Base-by-base conservation (phyloP, 37 sponge, comb jelly and placozoan species). In the Chondrilla cf. caribensis region DNA sequence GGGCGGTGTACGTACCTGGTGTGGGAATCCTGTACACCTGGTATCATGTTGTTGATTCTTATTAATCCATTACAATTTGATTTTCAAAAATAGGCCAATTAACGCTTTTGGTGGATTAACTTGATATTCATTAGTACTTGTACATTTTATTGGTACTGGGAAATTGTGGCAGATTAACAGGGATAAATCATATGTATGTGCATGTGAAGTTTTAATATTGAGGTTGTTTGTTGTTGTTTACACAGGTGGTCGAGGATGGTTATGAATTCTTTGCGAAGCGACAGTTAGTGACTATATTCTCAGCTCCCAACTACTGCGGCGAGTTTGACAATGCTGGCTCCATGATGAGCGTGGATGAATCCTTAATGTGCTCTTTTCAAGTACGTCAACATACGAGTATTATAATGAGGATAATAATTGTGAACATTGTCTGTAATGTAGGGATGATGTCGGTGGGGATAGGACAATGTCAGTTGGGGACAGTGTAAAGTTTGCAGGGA, bases 241-340 rank as follows among this genome's bases (percentile, higher is more conserved):
- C 11, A 47, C 67, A 89, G 93, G 93, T 93, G 44, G 97, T 96
- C 0, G 97, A 96, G 44, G 97, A 96, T 87, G 97, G 97, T 29
- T 96, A 96, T 57, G 97, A 96, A 78, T 96, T 96, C 83, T 96
- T 96, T 89, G 97, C 97, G 55, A 96, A 94, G 79, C 76, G 97
- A 70, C 97, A 96, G 79, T 78, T 96, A 40, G 97, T 96, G 38
- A 96, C 97, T 28, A 77, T 96, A 58, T 96, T 96, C 86, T 94
- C 95, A 14, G 97, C 97, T 43, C 97, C 97, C 21, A 96, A 96
- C 86, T 96, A 96, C 78, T 96, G 97, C 70, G 97, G 97, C 19
- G 97, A 96, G 84, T 96, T 96, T 89, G 97, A 96, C 81, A 96
- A 96, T 82, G 97, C 97, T 25, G 97, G 97, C 0, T 87, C 92